Evolutionary conservation across 2,888 invertebrate genomes (phyloP).

Genomic region (Agonum fuliginosum): DNA sequence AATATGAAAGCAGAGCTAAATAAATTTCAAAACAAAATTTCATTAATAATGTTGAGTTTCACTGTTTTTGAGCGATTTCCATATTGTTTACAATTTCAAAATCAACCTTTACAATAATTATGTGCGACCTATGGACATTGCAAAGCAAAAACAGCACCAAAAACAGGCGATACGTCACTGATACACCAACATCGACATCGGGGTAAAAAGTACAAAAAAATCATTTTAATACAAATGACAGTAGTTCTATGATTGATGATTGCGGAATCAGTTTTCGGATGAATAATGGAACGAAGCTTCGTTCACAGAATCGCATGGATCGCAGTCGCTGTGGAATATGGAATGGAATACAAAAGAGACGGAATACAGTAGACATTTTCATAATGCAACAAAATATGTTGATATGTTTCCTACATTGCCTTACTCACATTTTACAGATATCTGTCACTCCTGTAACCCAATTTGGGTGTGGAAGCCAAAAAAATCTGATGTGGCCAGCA

Average conservation of each 20-base stretch:
- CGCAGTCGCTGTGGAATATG: slow-evolving; percentile 17
- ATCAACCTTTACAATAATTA: slow-evolving; percentile 23
- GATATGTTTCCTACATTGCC: not conserved
- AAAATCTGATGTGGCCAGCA: too few relatives aligned
- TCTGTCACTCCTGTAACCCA: too few relatives aligned
- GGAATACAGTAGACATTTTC: slow-evolving; percentile 25
- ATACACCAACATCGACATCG: slow-evolving; percentile 3
- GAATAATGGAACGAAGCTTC: slow-evolving; percentile 49
- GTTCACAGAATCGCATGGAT: slow-evolving; percentile 31
- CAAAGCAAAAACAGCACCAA: not conserved
- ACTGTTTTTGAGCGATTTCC: too few relatives aligned
- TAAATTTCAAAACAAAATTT: too few relatives aligned
- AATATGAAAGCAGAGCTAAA: too few relatives aligned
- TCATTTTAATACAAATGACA: slow-evolving; percentile 55
- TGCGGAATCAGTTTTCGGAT: slow-evolving; percentile 48
- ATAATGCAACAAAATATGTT: slow-evolving; percentile 5
- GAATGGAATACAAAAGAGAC: slow-evolving; percentile 44
- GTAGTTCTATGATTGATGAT: slow-evolving; percentile 56
- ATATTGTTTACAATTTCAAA: too few relatives aligned
- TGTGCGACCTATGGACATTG: not conserved
- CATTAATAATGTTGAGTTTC: too few relatives aligned
- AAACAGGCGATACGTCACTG: slow-evolving; percentile 3
- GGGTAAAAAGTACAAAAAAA: slow-evolving; percentile 37
- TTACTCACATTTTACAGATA: too few relatives aligned
- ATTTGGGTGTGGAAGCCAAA: too few relatives aligned